Conservation (phyloP, 2,888 invertebrate genomes). For the Ctena decussata region DNA sequence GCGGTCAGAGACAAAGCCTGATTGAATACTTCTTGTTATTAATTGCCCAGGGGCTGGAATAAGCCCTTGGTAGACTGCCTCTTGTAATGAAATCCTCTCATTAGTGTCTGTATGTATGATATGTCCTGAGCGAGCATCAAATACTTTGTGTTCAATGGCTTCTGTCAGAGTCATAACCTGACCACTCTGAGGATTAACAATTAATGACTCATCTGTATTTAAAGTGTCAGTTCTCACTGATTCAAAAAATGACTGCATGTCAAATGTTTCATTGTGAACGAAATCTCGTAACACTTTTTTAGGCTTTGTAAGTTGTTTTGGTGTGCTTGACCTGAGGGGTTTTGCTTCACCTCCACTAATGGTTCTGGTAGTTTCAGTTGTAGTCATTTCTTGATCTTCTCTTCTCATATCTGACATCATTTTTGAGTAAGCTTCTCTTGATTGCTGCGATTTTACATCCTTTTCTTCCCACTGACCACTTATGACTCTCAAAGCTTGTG, state of each 20-base stretch:
- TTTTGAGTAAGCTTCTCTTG: constrained; percentile 6
- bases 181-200: constrained; percentile 89
- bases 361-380: constrained; percentile 35
- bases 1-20: constrained; percentile 60
- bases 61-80: constrained; percentile 90
- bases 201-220: constrained; percentile 71
- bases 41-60: constrained; percentile 77
- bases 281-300: constrained; percentile 19
- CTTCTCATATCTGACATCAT: constrained; percentile 27
- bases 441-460: constrained; percentile 7
- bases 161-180: constrained; percentile 93
- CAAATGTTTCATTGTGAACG: constrained; percentile 42
- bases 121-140: constrained; percentile 94
- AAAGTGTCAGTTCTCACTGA: constrained; percentile 88
- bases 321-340: background rate
- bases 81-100: constrained; percentile 91
- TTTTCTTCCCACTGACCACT: constrained; percentile 50
- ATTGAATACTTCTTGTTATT: constrained; percentile 55
- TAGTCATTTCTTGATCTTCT: constrained; percentile 34
- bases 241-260: constrained; percentile 87
- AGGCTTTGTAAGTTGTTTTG: background rate
- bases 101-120: constrained; percentile 90
- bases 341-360: background rate
- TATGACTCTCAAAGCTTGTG: constrained; percentile 70
- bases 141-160: constrained; percentile 96